A percentile compares a stretch with the other conserved stretches of the same genome.
Evolutionary conservation across 2,113 vertebrate species (phyloP).

Genomic region (Eudyptes chrysolophus): DNA sequence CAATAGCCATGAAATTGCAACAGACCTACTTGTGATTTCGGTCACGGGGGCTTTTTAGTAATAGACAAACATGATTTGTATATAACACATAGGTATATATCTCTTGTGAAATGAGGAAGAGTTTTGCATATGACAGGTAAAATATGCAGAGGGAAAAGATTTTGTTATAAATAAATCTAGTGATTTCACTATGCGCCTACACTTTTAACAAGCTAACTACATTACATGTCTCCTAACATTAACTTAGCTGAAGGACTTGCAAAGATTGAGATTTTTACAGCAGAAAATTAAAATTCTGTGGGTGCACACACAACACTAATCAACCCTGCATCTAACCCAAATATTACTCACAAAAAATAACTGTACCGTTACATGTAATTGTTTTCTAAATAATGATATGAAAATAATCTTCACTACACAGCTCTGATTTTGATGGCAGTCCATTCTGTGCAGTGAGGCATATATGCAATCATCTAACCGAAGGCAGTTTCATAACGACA

Average conservation of each 20-base stretch:
- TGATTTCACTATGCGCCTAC: background rate
- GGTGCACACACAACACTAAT: background rate
- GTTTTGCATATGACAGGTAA: background rate
- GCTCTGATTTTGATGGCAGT: background rate
- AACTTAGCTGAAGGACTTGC: background rate
- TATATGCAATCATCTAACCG: background rate
- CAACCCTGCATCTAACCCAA: background rate
- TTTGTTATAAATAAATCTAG: background rate
- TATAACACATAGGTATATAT: background rate
- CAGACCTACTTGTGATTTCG: background rate
- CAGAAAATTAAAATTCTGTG: background rate
- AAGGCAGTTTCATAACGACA: background rate
- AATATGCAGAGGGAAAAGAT: background rate
- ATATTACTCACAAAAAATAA: background rate
- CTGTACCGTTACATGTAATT: background rate
- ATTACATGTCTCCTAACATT: background rate
- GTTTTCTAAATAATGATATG: background rate
- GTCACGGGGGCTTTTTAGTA: background rate
- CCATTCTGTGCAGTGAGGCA: background rate
- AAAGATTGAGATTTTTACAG: background rate
- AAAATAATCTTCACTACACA: background rate
- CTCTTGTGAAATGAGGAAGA: background rate
- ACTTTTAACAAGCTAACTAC: background rate
- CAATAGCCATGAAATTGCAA: background rate
- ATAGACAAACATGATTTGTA: background rate